Conservation (phyloP, 37 sponge, comb jelly and placozoan genomes). For the Bolinopsis microptera region DNA sequence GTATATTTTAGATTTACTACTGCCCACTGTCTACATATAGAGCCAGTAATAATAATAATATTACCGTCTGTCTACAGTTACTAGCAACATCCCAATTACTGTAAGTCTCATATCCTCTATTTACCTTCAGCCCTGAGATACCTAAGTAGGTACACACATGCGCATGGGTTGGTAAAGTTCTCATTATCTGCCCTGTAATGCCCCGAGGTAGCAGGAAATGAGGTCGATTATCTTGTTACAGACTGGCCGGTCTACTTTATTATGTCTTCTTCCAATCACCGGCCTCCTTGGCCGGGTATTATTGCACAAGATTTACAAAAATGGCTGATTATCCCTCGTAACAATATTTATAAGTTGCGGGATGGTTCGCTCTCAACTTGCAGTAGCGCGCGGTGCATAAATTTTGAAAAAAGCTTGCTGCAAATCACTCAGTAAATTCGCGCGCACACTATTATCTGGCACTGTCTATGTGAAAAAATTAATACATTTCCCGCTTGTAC, state of each 20-base stretch:
- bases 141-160: no score
- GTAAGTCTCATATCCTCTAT: not conserved
- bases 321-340: not conserved
- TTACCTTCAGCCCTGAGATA: no score
- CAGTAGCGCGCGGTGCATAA: not conserved
- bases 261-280: not conserved
- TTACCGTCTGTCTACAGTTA: not conserved
- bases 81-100: not conserved
- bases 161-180: not conserved
- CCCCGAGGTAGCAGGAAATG: not conserved
- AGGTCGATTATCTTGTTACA: not conserved
- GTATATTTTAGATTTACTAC: no score
- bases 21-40: no score
- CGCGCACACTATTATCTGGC: not conserved
- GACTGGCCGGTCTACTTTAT: not conserved
- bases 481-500: not conserved
- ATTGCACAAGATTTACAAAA: not conserved
- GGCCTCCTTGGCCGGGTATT: not conserved
- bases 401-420: not conserved
- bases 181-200: not conserved
- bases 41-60: no score
- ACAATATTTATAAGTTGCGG: not conserved
- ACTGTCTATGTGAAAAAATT: not conserved
- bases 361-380: not conserved
- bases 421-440: not conserved